Evolutionary conservation across 2,888 invertebrate species (phyloP).

Genomic region (Tridacna crocea): DNA sequence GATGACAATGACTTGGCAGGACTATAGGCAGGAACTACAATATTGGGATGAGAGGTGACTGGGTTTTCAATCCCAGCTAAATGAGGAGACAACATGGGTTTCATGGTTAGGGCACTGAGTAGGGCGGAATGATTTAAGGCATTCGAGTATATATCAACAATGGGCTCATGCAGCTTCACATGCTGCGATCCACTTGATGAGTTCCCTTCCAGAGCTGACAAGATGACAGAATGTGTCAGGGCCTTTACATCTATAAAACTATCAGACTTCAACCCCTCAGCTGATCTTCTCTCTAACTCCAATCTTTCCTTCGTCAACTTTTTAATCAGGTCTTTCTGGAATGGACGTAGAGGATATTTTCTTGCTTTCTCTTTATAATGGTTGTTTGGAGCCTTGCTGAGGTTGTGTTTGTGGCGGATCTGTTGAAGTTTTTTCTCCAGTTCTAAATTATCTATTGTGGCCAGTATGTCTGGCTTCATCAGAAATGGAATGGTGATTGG

Average conservation of each 20-base stretch:
- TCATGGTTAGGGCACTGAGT: conserved; percentile 31
- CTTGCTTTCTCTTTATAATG: conserved; percentile 71
- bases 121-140: conserved; percentile 32
- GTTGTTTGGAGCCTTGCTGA: conserved; percentile 70
- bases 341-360: conserved; percentile 77
- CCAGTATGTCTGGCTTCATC: conserved; percentile 51
- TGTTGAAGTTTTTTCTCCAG: conserved; percentile 76
- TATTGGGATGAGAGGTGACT: conserved; percentile 1
- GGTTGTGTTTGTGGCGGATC: conserved; percentile 80
- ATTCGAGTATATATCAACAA: background rate
- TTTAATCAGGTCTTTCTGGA: conserved; percentile 82
- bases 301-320: conserved; percentile 83
- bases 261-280: conserved; percentile 6
- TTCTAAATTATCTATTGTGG: conserved; percentile 55
- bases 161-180: background rate
- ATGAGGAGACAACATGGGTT: conserved; percentile 14
- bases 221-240: conserved; percentile 34
- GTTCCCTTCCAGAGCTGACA: conserved; percentile 34
- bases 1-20: conserved; percentile 87
- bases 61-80: background rate
- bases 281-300: conserved; percentile 74
- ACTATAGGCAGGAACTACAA: conserved; percentile 53
- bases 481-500: conserved; percentile 54
- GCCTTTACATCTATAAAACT: conserved; percentile 28
- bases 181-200: conserved; percentile 13